Evolutionary conservation across 2,797 vertebrate species (phyloP).

Genomic region (Pempheris klunzingeri): DNA sequence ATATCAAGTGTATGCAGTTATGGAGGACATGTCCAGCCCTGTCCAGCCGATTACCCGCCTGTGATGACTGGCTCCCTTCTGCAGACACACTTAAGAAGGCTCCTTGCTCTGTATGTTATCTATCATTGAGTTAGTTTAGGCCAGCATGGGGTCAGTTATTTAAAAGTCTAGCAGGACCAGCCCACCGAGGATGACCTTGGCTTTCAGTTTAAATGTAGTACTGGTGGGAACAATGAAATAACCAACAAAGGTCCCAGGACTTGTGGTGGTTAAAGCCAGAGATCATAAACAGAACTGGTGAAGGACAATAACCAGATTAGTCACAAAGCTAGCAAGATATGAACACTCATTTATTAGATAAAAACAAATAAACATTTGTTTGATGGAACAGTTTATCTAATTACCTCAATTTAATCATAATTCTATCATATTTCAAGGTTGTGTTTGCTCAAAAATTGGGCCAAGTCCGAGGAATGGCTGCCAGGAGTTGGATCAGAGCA

Average conservation of each 20-base stretch:
- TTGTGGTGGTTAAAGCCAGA: not conserved
- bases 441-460: not conserved
- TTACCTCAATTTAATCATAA: too few species aligned
- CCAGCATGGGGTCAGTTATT: constrained; percentile 7
- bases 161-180: not conserved
- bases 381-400: not conserved
- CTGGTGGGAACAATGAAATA: too few species aligned
- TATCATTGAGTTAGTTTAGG: constrained; percentile 14
- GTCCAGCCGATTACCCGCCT: constrained; percentile 4
- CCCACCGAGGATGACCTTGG: not conserved
- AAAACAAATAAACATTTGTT: not conserved
- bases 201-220: not conserved
- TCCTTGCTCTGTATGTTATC: constrained; percentile 9
- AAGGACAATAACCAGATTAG: not conserved
- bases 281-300: too few species aligned
- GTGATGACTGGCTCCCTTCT: constrained; percentile 13
- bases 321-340: not conserved
- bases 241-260: not conserved
- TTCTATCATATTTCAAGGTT: not conserved
- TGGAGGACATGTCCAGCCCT: constrained; percentile 22
- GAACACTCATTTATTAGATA: too few species aligned
- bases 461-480: not conserved
- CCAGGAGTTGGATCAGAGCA: not conserved
- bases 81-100: constrained; percentile 12
- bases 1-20: constrained; percentile 38